Evolutionary conservation across 2,797 vertebrate genomes (phyloP).

Genomic region (Sebastes oblongus): DNA sequence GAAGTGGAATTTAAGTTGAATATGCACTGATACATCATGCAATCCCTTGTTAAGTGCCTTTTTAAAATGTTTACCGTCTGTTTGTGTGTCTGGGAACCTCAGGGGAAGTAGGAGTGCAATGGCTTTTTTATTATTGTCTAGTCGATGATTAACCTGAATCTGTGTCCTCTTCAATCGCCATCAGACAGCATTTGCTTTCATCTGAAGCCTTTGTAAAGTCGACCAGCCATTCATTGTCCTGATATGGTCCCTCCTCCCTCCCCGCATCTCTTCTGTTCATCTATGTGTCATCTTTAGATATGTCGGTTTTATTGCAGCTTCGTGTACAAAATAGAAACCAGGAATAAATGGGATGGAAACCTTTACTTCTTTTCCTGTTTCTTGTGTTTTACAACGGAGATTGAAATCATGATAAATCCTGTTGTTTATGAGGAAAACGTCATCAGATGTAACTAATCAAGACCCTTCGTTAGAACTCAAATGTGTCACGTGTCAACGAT

Average conservation of each 20-base stretch:
- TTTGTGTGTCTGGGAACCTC: constrained; percentile 66
- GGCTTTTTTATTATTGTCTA: constrained; percentile 38
- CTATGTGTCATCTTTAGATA: constrained; percentile 38
- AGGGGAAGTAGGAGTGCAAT: constrained; percentile 66
- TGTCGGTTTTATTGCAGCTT: constrained; percentile 63
- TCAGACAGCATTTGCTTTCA: constrained; percentile 50
- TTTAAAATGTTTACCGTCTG: constrained; percentile 66
- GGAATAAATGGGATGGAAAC: constrained; percentile 72
- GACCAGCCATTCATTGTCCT: constrained; percentile 16
- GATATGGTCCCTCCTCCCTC: neutral
- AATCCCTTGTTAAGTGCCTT: constrained; percentile 79
- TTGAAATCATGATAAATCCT: neutral
- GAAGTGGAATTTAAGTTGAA: constrained; percentile 49
- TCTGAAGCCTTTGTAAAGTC: constrained; percentile 45
- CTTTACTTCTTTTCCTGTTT: neutral
- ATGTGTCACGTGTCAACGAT: neutral
- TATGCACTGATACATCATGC: constrained; percentile 71
- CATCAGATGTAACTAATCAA: neutral
- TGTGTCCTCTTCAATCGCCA: constrained; percentile 42
- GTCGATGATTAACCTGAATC: constrained; percentile 59
- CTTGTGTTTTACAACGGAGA: neutral
- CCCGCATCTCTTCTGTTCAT: constrained; percentile 8
- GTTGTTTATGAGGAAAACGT: neutral
- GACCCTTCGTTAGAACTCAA: neutral
- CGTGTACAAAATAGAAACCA: constrained; percentile 62